Evolutionary conservation across 2,797 vertebrate species (phyloP), one percentile per base, ranked within the genome.

Genomic region (Pantherophis alleghaniensis): DNA sequence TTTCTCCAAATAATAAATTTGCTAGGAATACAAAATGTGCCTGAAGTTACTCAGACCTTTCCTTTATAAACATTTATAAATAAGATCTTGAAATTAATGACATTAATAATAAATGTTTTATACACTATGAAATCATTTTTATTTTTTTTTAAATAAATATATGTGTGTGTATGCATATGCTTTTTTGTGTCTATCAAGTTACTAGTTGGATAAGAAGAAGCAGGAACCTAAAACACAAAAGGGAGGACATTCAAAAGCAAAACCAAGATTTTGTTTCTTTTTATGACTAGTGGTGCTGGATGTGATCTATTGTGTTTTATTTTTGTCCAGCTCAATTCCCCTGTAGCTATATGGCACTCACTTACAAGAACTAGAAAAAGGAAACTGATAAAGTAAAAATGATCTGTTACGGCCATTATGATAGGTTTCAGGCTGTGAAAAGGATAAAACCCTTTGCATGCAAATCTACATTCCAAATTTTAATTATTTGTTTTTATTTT

Each of bases 11-110:
- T 90, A 95, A 93, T 69, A 88, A 90, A 88, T 24, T 28, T 92
- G 87, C 4, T 2, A 11, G 0, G 4, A 91, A 92, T 53, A 95
- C 93, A 92, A 83, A 92, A 57, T 88, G 89, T 28, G 16, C 0
- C 90, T 91, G 79, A 90, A 93, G 24, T 74, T 93, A 26, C 22
- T 93, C 88, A 69, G 88, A 91, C 24, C 88, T 92, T 94, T 79
- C 86, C 42, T 16, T 37, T 74, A 74, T 74, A 37, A 83, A 47
- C 42, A 24, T 47, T 24, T 47, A 83, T 47, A 83, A 83, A 47
- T 47, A 83, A 79, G 74, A 42, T 79, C 37, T 47, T 47, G 20
- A 83, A 47, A 47, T 47, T 83, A 83, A 47, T 83, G 20, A 47
- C 74, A 83, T 47, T 83, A 83, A 47, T 42, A 42, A 42, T 42